Evolutionary conservation across 1,140 invertebrate genomes (phyloP).

Genomic region (Drosophila mauritiana): DNA sequence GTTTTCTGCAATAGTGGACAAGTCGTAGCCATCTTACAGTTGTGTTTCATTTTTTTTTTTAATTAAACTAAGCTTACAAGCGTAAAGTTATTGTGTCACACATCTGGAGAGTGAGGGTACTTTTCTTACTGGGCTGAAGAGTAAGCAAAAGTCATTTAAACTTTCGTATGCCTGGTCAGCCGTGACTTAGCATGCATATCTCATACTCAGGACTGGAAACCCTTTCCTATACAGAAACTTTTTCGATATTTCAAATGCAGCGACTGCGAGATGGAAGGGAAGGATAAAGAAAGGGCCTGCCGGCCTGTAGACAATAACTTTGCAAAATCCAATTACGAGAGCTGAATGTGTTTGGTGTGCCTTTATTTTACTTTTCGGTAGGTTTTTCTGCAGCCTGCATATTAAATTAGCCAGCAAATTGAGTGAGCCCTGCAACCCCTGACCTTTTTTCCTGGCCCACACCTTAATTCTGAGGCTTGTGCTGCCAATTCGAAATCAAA

Average conservation of each 20-base stretch:
- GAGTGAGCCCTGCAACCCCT: constrained; percentile 43
- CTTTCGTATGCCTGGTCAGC: constrained; percentile 74
- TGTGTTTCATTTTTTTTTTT: constrained; percentile 44
- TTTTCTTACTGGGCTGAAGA: constrained; percentile 28
- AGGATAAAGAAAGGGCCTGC: constrained; percentile 9
- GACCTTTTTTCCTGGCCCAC: constrained; percentile 22
- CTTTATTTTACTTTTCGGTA: constrained; percentile 41
- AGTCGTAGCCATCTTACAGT: constrained; percentile 22
- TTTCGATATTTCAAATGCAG: constrained; percentile 80
- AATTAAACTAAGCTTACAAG: constrained; percentile 77
- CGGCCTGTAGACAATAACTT: constrained; percentile 71
- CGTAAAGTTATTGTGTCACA: constrained; percentile 60
- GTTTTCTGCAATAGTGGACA: constrained; percentile 64
- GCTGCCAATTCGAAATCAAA: constrained; percentile 74
- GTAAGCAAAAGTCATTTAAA: constrained; percentile 82
- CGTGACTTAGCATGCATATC: constrained; percentile 69
- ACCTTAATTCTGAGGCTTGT: constrained; percentile 13
- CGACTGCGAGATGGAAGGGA: constrained; percentile 22
- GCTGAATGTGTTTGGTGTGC: constrained; percentile 40
- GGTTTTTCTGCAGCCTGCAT: constrained; percentile 64
- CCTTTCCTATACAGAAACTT: constrained; percentile 61
- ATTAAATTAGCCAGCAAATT: constrained; percentile 80
- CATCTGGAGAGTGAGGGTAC: constrained; percentile 27
- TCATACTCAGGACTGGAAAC: constrained; percentile 39
- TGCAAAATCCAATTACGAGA: constrained; percentile 70